Percentiles rank a stretch among this genome's conserved stretches.
Evolutionary conservation across 2,888 invertebrate genomes (phyloP).

Genomic region (Drosophila siamana): DNA sequence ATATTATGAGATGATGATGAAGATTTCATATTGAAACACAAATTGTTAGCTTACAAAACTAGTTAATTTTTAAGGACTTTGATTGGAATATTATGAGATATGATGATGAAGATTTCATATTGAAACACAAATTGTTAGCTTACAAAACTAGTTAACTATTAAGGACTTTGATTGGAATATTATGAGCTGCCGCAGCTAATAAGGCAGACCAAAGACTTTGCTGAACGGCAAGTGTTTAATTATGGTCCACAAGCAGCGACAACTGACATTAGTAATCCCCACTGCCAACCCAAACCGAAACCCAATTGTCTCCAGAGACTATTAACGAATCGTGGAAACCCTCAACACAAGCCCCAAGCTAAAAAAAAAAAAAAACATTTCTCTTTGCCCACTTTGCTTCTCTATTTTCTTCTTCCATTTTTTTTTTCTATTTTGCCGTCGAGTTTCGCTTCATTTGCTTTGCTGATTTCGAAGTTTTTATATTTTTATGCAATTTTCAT

Average conservation of each 20-base stretch:
- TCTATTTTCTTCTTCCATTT: background rate
- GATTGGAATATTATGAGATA: no score
- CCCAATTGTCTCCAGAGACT: constrained; percentile 22
- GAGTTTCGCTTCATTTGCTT: constrained; percentile 66
- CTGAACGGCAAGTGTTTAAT: background rate
- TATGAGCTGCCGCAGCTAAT: no score
- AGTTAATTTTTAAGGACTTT: no score
- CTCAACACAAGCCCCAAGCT: background rate
- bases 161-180: no score
- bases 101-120: no score
- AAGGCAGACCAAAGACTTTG: background rate
- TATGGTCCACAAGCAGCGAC: background rate
- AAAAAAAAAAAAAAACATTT: background rate
- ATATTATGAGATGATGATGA: no score
- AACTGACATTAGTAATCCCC: background rate
- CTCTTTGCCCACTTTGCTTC: background rate
- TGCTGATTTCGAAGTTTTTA: constrained; percentile 74
- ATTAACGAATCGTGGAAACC: constrained; percentile 23
- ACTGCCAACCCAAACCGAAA: background rate
- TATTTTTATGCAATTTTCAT: constrained; percentile 67
- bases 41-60: no score
- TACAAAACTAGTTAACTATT: no score
- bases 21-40: no score
- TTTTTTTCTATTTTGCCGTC: background rate
- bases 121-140: no score